Base-by-base conservation (phyloP, 2,797 vertebrate species). In the Thaleichthys pacificus region DNA sequence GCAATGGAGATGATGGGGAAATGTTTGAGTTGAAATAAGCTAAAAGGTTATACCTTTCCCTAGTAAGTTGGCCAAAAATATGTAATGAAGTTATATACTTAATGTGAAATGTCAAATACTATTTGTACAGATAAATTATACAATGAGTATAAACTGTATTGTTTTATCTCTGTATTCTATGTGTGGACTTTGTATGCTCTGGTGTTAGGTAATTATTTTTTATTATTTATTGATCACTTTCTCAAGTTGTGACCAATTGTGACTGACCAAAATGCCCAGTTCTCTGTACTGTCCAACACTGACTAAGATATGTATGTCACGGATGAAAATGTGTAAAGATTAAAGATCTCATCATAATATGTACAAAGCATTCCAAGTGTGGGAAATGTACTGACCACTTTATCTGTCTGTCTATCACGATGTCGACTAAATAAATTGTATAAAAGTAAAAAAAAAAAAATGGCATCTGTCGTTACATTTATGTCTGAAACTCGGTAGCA, bases 121-220 rank as follows among this genome's bases (percentile, higher is more conserved):
- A 94, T 95, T 95, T 98, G 95, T 97, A 97, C 95, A 97, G 92
- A 95, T 86, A 90, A 84, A 89, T 90, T 86, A 92, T 93, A 91
- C 69, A 81, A 21, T 32, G 3, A 38, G 77, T 83, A 81, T 81
- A 62, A 82, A 85, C 73, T 89, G 91, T 93, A 88, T 85, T 93
- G 95, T 97, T 95, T 93, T 93, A 93, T 93, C 92, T 93, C 94
- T 95, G 93, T 96, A 95, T 90, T 96, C 90, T 92, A 91, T 95
- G 94, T 97, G 93, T 91, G 91, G 93, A 95, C 84, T 96, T 95
- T 93, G 69, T 97, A 95, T 93, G 96, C 94, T 95, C 93, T 93
- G 84, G 92, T 93, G 93, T 95, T 93, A 89, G 4, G 63, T 38
- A 19, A 56, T n/a, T 95, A 95, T 90, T 94, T 93, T 96, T 95